phyloP scores from a whole-genome alignment of 2,113 vertebrate genomes.

The Saccopteryx bilineata region DNA sequence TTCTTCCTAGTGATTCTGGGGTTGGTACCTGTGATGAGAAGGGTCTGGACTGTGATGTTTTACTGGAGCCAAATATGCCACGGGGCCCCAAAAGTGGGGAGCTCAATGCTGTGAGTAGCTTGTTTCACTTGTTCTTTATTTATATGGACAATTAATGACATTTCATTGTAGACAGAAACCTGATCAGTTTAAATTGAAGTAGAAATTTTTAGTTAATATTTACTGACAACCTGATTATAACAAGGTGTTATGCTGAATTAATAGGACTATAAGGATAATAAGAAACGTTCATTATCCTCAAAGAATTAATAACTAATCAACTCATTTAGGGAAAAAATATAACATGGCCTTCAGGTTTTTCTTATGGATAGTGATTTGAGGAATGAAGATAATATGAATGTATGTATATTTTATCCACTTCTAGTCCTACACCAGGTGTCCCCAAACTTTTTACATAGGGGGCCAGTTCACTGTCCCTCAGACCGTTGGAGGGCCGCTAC shows the following conservation, averaged over 20 bases:
- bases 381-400: background rate
- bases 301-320: slow-evolving; percentile 41
- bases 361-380: slow-evolving; percentile 29
- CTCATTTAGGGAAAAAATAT: background rate
- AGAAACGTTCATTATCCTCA: background rate
- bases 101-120: slow-evolving; percentile 92
- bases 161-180: slow-evolving; percentile 45
- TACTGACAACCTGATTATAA: background rate
- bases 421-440: background rate
- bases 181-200: slow-evolving; percentile 11
- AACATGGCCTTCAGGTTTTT: slow-evolving; percentile 17
- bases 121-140: slow-evolving; percentile 63
- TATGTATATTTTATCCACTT: background rate
- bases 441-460: no score
- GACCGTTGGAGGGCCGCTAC: no score
- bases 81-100: slow-evolving; percentile 91
- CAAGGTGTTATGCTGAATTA: background rate
- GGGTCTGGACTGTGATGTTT: slow-evolving; percentile 90
- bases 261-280: background rate
- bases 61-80: slow-evolving; percentile 90
- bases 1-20: slow-evolving; percentile 86
- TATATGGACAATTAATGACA: background rate
- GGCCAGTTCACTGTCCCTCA: no score
- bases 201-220: background rate
- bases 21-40: slow-evolving; percentile 88